Base-by-base conservation (phyloP, 2,888 invertebrate species). In the Dione juno region DNA sequence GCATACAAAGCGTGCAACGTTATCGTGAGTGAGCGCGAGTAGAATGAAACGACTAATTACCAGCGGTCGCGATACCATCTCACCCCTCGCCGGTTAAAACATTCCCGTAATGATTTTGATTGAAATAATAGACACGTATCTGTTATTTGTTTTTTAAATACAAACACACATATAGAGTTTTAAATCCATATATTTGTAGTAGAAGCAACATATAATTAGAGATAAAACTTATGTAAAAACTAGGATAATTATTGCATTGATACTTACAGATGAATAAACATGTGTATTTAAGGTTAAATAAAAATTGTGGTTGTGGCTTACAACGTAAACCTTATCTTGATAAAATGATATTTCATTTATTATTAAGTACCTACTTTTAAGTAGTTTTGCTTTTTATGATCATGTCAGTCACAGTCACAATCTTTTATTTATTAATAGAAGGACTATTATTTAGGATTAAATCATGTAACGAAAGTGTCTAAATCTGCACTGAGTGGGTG, bases 41-140 rank as follows among this genome's bases (percentile, higher is more conserved):
- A 86, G 86, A 90, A 88, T 84, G 89, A 89, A 88, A 88, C 88
- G 86, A 84, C 87, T 92, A 91, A 91, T 92, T 90, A 88, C 85
- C 78, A 80, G 77, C 76, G 77, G 82, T 77, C 77, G 79, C 84
- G 91, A 92, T 92, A 89, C 67, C 76, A 91, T 91, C 92, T 68
- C 37, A 43, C 67, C 67, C 68, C 68, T 54, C 40, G 40, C 63
- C 54, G 53, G n/a, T 70, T 69, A 70, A 66, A 71, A 63, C 71
- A 73, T 48, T 75, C 67, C 73, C 70, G 70, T 73, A 75, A 73
- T 73, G 71, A 69, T 74, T 76, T 74, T 76, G 71, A 73, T 78
- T 74, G 72, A 75, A 74, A 77, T 77, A 64, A 74, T 71, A 67
- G 41, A 73, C 67, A 67, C 58, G 67, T 69, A 64, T 37, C 64